Conservation (phyloP, 2,797 vertebrate genomes). For the Sebastolobus altivelis region DNA sequence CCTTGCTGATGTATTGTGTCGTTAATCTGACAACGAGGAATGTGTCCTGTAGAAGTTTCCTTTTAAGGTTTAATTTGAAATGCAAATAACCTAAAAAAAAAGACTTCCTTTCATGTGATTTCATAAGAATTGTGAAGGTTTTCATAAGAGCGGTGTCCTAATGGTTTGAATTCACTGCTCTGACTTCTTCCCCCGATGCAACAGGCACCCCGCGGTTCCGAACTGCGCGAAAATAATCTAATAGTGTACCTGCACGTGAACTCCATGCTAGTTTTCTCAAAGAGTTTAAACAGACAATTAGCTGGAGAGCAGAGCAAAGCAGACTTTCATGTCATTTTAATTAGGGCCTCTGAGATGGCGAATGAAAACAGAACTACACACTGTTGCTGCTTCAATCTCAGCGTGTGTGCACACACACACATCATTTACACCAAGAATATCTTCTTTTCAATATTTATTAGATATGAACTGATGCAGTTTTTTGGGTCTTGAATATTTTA, state of each 20-base stretch:
- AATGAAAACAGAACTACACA: slow-evolving; percentile 15
- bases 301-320: slow-evolving; percentile 38
- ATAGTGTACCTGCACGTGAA: slow-evolving; percentile 3
- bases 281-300: slow-evolving; percentile 53
- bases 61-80: background rate
- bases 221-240: background rate
- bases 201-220: background rate
- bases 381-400: background rate
- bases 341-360: slow-evolving; percentile 36
- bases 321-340: slow-evolving; percentile 46
- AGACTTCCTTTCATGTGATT: slow-evolving; percentile 2
- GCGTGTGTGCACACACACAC: background rate
- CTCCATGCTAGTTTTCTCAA: slow-evolving; percentile 28
- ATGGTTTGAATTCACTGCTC: background rate
- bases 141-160: background rate
- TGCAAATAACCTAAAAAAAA: background rate
- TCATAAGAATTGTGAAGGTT: slow-evolving; percentile 5
- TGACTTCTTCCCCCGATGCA: background rate
- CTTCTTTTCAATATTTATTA: background rate
- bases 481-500: background rate
- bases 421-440: background rate
- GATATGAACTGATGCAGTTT: background rate
- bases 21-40: background rate
- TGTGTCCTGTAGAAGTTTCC: background rate
- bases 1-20: background rate